Evolutionary conservation across 2,888 invertebrate genomes (phyloP), one percentile per base, ranked within the genome.

Genomic region (Drosophila anomalata): DNA sequence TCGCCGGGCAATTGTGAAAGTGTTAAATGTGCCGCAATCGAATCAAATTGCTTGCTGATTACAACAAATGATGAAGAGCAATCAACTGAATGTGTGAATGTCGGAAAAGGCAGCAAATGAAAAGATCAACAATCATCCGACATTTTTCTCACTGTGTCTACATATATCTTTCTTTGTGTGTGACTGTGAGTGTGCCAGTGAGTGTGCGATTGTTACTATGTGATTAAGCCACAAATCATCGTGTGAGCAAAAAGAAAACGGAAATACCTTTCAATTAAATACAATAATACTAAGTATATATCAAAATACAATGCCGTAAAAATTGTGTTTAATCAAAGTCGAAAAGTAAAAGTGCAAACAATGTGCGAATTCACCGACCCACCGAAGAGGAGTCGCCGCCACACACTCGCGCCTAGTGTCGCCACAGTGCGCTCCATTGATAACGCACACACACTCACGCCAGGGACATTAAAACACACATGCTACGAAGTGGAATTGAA

Each of bases 271-370:
- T 83, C 88, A 83, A 87, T 83, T 83, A 85, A 75, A 71, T 62
- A 79, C 77, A 73, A 79, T 66, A 73, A 79, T 66, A 77, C 57
- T 42, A 65, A 46, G 56, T 42, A 57, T 48, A 61, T 22, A 48
- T 57, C 31, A 70, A 63, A 46, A 50, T 60, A 79, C 72, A 75
- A 72, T 76, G 75, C 60, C 54, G 60, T 59, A 17, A 74, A 83
- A 83, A 85, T 87, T 78, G 65, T 83, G 87, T 81, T 78, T 73
- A 82, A 81, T 55, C 59, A 61, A 51, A 73, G 58, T 68, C 67
- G 68, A 70, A 80, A 82, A 87, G 79, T 87, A 82, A 82, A 87
- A 82, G 85, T 82, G 87, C 87, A 87, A 82, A 87, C 81, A 87
- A 84, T 76, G 78, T 73, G 29, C 29, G 76, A 75, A 70, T 76